Conservation (phyloP, 2,888 invertebrate species). For the Shargacucullia verbasci region DNA sequence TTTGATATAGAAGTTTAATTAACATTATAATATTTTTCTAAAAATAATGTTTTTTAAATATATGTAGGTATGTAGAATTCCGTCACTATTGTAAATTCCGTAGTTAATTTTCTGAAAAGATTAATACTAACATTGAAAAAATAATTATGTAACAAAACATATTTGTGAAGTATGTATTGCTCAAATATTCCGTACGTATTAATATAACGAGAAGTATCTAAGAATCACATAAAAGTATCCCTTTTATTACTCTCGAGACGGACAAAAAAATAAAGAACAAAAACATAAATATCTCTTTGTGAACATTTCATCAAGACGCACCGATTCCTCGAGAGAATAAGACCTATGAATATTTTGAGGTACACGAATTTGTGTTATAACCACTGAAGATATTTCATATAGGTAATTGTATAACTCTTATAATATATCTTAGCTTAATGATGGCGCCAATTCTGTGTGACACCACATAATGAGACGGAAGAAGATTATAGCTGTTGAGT, state of each 20-base stretch:
- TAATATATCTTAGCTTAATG: constrained; percentile 59
- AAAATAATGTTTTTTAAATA: too few species aligned
- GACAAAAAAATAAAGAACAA: constrained; percentile 58
- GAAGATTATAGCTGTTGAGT: too few species aligned
- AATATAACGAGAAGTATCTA: constrained; percentile 21
- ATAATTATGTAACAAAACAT: too few species aligned
- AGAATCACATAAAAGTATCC: constrained; percentile 45
- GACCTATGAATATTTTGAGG: constrained; percentile 80
- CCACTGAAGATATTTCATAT: constrained; percentile 65
- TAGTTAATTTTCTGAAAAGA: constrained; percentile 4
- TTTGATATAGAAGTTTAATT: constrained; percentile 1
- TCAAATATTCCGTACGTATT: not conserved
- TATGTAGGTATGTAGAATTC: too few species aligned
- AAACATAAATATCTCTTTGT: constrained; percentile 71
- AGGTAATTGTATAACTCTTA: constrained; percentile 52
- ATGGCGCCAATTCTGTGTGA: too few species aligned
- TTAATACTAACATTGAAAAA: not conserved
- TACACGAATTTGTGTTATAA: constrained; percentile 73
- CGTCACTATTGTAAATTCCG: too few species aligned
- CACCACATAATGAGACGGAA: too few species aligned
- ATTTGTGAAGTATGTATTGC: too few species aligned
- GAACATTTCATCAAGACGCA: constrained; percentile 73
- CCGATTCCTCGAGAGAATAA: constrained; percentile 73
- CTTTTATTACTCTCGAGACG: constrained; percentile 38
- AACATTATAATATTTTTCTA: not conserved